Base-by-base conservation (phyloP, 2,113 vertebrate genomes). In the Colossoma macropomum region DNA sequence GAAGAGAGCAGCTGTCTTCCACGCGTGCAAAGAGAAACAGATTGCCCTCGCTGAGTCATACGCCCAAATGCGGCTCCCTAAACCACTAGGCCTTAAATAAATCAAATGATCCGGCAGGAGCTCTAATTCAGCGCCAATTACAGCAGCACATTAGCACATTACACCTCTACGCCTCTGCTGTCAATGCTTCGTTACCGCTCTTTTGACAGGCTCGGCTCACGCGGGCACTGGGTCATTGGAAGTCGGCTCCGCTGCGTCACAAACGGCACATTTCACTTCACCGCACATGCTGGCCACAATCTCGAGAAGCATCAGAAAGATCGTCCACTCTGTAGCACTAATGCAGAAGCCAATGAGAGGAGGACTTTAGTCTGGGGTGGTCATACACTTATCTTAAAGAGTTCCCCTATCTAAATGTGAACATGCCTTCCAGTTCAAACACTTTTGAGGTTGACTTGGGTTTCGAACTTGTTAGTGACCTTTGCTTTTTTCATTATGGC, bases 81-180 rank as follows among this genome's bases (percentile, higher is more conserved):
- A 75, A 34, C 80, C 25, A 30, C 27, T 25, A 23, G 75, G 50
- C 63, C 27, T 76, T 48, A 75, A 73, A 75, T 69, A 79, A 79
- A 79, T 79, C 65, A 71, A 56, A 74, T 27, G 21, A 41, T 56
- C 81, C 30, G 54, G 16, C 45, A 65, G 45, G 72, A 80, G 71
- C 76, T 79, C 68, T 62, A 80, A 79, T 71, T 78, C 65, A 52
- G 59, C 16, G 38, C 27, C 60, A 27, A 86, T 48, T 75, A 75
- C 66, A 52, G 72, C 41, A 50, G 77, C 72, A 72, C 77, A 80
- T 83, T 83, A 72, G 68, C 25, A 10, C 62, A 23, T 82, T 76
- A 69, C 73, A 76, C 80, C 73, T 68, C 62, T 0, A 34, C 41
- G 63, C 63, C 72, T 48, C 60, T 12, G 28, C 70, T 21, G 48